These are phyloP conservation scores for Asteroscopus sphinx DNA, from an alignment of 2,888 invertebrate species.

Conservation along the genomic window DNA sequence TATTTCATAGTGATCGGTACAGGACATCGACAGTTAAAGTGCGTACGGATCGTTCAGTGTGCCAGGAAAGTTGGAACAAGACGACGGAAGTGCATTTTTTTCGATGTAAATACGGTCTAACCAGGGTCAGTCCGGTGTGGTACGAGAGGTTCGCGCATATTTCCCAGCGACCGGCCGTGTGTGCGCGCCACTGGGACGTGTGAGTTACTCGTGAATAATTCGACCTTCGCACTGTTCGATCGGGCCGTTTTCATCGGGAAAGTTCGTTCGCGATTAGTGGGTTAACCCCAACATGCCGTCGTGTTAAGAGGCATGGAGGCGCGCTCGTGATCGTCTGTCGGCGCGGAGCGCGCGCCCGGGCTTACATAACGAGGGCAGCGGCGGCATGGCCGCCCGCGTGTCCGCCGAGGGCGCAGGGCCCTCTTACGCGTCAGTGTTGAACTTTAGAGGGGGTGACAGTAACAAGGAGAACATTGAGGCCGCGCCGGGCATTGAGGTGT, in stretches of 20 bases:
- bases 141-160: constrained; percentile 80
- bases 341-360: constrained; percentile 89
- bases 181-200: constrained; percentile 69
- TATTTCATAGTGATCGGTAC: constrained; percentile 76
- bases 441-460: constrained; percentile 90
- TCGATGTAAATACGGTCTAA: constrained; percentile 88
- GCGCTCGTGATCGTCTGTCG: constrained; percentile 90
- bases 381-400: constrained; percentile 89
- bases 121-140: constrained; percentile 88
- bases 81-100: constrained; percentile 87
- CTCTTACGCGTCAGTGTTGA: constrained; percentile 93
- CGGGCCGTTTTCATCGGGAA: constrained; percentile 73
- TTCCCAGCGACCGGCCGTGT: constrained; percentile 70
- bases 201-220: constrained; percentile 69
- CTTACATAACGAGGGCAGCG: constrained; percentile 89
- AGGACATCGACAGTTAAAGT: constrained; percentile 76
- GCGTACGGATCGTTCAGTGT: constrained; percentile 78
- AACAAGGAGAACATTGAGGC: constrained; percentile 91
- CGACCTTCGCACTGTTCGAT: constrained; percentile 79
- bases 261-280: constrained; percentile 78
- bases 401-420: constrained; percentile 90
- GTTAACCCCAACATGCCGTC: constrained; percentile 86
- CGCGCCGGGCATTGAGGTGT: constrained; percentile 76
- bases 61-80: constrained; percentile 78
- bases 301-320: constrained; percentile 87